Evolutionary conservation across 92 coral and sea anemone genomes (phyloP).

Genomic region (Ricordea florida): DNA sequence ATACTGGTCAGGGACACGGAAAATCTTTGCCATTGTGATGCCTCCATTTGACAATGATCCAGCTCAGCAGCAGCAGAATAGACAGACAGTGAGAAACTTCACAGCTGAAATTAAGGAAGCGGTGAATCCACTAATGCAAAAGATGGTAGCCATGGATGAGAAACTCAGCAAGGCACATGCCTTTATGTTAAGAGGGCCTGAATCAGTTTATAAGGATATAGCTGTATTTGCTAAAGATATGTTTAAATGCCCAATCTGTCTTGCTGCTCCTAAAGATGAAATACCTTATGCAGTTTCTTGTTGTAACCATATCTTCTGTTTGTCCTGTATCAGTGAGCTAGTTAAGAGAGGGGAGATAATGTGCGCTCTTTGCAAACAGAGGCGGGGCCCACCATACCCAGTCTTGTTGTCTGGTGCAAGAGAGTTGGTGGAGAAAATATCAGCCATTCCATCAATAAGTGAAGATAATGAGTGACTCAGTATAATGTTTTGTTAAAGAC

Average conservation of each 20-base stretch:
- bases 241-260: conserved; percentile 30
- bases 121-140: background rate
- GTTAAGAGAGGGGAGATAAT: background rate
- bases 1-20: conserved; percentile 45
- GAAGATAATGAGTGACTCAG: conserved; percentile 18
- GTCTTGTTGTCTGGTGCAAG: conserved; percentile 9
- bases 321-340: background rate
- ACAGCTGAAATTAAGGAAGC: background rate
- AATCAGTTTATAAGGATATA: conserved; percentile 15
- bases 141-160: background rate
- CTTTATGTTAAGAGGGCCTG: conserved; percentile 20
- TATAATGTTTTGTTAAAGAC: background rate
- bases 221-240: conserved; percentile 13
- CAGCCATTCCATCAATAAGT: conserved; percentile 7
- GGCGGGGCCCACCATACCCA: conserved; percentile 40
- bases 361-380: conserved; percentile 46
- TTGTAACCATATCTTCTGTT: conserved; percentile 25
- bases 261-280: background rate
- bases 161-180: background rate
- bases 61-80: no score
- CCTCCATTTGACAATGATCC: no score
- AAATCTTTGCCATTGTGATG: conserved; percentile 5
- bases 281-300: conserved; percentile 39
- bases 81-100: background rate
- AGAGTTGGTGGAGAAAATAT: conserved; percentile 25